Conservation (phyloP, 2,888 invertebrate species). For the Brachylomia viminalis region DNA sequence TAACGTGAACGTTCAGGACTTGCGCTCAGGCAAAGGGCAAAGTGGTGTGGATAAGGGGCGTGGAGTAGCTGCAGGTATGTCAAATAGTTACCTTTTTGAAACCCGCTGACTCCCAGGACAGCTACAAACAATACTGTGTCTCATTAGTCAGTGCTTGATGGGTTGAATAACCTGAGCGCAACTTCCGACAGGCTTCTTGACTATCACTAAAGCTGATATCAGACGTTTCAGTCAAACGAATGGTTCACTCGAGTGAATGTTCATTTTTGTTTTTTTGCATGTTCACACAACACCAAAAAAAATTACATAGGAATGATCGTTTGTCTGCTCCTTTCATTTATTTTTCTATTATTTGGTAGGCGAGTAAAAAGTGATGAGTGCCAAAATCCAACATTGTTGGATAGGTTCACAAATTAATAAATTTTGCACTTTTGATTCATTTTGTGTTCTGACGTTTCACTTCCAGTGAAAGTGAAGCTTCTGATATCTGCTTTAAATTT, state of each 20-base stretch:
- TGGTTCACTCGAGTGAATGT: neutral
- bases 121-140: neutral
- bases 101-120: neutral
- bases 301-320: neutral
- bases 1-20: conserved; percentile 58
- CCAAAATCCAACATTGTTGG: neutral
- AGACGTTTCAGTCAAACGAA: neutral
- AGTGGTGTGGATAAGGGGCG: conserved; percentile 54
- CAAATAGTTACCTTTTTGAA: neutral
- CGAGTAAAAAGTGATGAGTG: neutral
- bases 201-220: conserved; percentile 5
- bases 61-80: conserved; percentile 57
- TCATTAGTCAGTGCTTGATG: neutral
- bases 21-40: conserved; percentile 57
- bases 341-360: neutral
- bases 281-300: too few relatives aligned
- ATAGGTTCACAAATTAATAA: neutral
- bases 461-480: neutral
- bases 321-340: neutral
- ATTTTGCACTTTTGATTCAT: neutral
- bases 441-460: neutral
- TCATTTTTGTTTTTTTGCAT: neutral
- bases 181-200: conserved; percentile 19
- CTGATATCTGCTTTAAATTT: neutral
- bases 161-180: conserved; percentile 47